Conservation (phyloP, 1,140 invertebrate species). For the Solenopsis invicta region DNA sequence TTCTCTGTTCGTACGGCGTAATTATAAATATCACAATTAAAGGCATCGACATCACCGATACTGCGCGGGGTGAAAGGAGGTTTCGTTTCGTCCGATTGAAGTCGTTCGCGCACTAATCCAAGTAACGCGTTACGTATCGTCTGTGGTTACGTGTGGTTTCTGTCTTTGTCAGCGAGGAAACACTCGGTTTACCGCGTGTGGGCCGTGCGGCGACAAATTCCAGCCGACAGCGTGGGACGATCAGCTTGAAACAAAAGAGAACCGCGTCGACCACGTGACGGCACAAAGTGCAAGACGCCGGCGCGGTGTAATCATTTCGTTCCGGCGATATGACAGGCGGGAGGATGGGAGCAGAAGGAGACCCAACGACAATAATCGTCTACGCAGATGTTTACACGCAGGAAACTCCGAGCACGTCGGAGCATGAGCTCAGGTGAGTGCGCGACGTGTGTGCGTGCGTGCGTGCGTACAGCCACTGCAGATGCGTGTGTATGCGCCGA, state of each 20-base stretch:
- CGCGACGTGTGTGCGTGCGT: not conserved
- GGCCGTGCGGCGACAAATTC: constrained; percentile 18
- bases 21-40: not conserved
- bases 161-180: not conserved
- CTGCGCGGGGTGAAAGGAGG: too few species aligned
- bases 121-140: not conserved
- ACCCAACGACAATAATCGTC: constrained; percentile 76
- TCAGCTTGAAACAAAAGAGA: constrained; percentile 4
- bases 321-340: constrained; percentile 57
- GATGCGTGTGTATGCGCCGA: not conserved
- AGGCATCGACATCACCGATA: not conserved
- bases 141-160: not conserved
- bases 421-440: constrained; percentile 66
- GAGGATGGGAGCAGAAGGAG: constrained; percentile 69
- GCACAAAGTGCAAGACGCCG: constrained; percentile 37
- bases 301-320: constrained; percentile 30
- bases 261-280: constrained; percentile 40
- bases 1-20: not conserved
- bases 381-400: constrained; percentile 79
- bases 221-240: not conserved
- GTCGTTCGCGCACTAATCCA: not conserved
- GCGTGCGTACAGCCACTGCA: not conserved
- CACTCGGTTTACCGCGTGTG: not conserved
- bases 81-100: not conserved
- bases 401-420: constrained; percentile 73